A percentile compares a stretch with the other conserved stretches of the same genome.
These are phyloP conservation scores for Calidris pygmaea DNA, from an alignment of 2,113 vertebrate species.

Conservation along the genomic window DNA sequence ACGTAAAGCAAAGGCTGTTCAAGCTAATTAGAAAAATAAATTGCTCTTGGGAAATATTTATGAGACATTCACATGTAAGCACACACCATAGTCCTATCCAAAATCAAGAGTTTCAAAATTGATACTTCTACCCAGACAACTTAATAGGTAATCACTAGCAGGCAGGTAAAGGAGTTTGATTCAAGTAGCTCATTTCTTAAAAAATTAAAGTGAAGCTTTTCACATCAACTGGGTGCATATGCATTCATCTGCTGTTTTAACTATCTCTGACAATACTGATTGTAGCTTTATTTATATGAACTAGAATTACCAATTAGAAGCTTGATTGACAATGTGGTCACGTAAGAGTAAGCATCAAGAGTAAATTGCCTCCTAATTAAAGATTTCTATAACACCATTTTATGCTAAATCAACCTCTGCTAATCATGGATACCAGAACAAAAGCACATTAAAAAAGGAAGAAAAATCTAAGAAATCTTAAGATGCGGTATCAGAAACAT, in stretches of 20 bases:
- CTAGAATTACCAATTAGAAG: constrained; percentile 14
- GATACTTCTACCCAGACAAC: constrained; percentile 9
- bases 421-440: background rate
- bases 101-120: constrained; percentile 49
- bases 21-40: constrained; percentile 64
- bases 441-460: background rate
- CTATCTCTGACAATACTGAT: constrained; percentile 12
- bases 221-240: background rate
- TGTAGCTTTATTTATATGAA: constrained; percentile 23
- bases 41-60: constrained; percentile 61
- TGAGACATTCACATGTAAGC: constrained; percentile 51
- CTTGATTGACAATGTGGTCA: constrained; percentile 42
- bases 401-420: background rate
- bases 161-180: constrained; percentile 18
- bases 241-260: constrained; percentile 15
- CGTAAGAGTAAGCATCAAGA: constrained; percentile 26
- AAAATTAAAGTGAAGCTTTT: constrained; percentile 41
- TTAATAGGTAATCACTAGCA: constrained; percentile 36
- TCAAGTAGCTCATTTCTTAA: constrained; percentile 22
- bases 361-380: constrained; percentile 36
- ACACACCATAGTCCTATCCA: constrained; percentile 11
- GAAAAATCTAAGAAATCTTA: background rate
- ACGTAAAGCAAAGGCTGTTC: constrained; percentile 36
- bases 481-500: background rate
- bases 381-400: constrained; percentile 3